phyloP scores from a whole-genome alignment of 2,888 invertebrate genomes.

The Tipula helvola region DNA sequence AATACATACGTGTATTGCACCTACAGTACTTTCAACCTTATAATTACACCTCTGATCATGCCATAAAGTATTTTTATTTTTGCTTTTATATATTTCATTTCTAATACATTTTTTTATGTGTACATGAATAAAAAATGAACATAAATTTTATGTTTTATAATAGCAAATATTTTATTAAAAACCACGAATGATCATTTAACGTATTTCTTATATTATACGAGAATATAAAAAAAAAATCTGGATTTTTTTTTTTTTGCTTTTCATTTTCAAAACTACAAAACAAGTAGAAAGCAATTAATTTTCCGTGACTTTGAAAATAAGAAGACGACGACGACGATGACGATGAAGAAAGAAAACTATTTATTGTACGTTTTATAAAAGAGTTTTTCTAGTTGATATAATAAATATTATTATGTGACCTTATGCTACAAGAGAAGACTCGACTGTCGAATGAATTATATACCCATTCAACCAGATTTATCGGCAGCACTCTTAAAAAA shows the following conservation, averaged over 20 bases:
- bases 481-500: not conserved
- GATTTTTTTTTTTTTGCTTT: not conserved
- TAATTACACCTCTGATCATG: slow-evolving; percentile 4
- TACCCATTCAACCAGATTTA: not conserved
- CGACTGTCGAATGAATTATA: not conserved
- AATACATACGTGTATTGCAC: not conserved
- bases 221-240: not conserved
- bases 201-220: not conserved
- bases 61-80: not conserved
- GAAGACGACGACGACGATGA: not conserved
- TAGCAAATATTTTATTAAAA: not conserved
- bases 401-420: not conserved
- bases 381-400: not conserved
- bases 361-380: not conserved
- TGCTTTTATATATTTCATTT: not conserved
- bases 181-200: not conserved
- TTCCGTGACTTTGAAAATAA: not conserved
- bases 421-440: not conserved
- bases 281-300: slow-evolving; percentile 4
- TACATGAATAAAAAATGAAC: not conserved
- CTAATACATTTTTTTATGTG: not conserved
- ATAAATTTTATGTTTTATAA: not conserved
- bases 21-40: not conserved
- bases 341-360: not conserved
- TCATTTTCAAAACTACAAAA: not conserved